Evolutionary conservation across 2,888 invertebrate genomes (phyloP).

Genomic region (Machimus atricapillus): DNA sequence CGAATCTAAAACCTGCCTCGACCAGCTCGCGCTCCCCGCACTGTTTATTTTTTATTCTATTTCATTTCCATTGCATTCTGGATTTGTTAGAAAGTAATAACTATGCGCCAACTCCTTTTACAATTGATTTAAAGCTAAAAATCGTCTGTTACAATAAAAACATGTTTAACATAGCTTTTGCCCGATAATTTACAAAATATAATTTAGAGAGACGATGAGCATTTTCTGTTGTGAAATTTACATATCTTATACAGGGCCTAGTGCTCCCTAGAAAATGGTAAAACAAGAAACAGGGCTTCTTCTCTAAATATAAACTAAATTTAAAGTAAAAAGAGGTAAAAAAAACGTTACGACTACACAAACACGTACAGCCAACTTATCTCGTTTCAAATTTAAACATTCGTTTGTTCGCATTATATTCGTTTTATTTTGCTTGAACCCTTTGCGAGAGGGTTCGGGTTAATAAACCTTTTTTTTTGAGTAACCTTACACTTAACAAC

Average conservation of each 20-base stretch:
- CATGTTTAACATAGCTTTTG: background rate
- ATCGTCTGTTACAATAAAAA: background rate
- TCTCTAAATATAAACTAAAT: background rate
- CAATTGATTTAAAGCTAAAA: background rate
- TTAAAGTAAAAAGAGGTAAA: background rate
- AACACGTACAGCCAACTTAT: conserved; percentile 20
- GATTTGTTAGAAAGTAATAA: background rate
- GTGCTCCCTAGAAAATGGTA: background rate
- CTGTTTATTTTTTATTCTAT: background rate
- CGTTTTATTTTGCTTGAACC: background rate
- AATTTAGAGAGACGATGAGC: background rate
- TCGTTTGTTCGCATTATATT: background rate
- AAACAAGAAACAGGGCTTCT: background rate
- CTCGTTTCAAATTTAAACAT: background rate
- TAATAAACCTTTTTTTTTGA: background rate
- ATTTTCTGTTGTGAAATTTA: background rate
- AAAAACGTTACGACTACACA: background rate
- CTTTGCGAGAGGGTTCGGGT: background rate
- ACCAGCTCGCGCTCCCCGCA: background rate
- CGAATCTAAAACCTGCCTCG: background rate
- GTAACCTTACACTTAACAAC: background rate
- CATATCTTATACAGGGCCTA: background rate
- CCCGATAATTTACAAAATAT: background rate
- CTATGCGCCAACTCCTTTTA: background rate
- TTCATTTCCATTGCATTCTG: background rate